Percentiles rank a stretch among this genome's conserved stretches.
Conservation (phyloP, 2,797 vertebrate genomes). For the Periparus ater region DNA sequence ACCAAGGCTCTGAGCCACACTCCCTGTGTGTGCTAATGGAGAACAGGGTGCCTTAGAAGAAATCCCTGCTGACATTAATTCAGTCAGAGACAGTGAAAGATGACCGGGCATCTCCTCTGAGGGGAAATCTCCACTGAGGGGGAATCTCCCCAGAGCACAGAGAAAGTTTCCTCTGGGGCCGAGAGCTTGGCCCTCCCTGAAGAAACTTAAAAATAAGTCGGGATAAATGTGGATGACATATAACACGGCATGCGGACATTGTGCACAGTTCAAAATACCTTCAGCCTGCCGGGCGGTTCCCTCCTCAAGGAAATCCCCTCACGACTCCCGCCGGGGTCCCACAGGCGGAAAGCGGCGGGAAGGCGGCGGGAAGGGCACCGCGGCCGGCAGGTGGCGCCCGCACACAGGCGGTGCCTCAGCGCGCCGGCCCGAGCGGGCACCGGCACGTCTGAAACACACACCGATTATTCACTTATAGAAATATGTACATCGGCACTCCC, state of each 20-base stretch:
- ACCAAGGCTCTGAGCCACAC: too few species aligned
- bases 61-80: background rate
- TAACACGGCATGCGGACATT: background rate
- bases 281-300: background rate
- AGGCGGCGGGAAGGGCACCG: background rate
- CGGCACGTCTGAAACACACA: rapidly evolving
- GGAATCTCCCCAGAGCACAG: background rate
- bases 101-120: background rate
- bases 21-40: background rate
- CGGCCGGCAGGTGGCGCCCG: background rate
- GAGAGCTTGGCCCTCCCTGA: background rate
- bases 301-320: background rate
- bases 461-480: rapidly evolving
- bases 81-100: rapidly evolving
- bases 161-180: background rate
- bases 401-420: background rate
- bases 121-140: background rate
- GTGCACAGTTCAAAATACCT: background rate
- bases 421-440: rapidly evolving
- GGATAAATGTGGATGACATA: rapidly evolving
- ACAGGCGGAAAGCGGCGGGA: background rate
- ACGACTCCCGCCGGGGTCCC: rapidly evolving
- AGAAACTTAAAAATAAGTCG: background rate
- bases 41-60: background rate
- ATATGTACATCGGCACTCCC: background rate